Conservation (phyloP, 2,888 invertebrate species). For the Euplexia lucipara region DNA sequence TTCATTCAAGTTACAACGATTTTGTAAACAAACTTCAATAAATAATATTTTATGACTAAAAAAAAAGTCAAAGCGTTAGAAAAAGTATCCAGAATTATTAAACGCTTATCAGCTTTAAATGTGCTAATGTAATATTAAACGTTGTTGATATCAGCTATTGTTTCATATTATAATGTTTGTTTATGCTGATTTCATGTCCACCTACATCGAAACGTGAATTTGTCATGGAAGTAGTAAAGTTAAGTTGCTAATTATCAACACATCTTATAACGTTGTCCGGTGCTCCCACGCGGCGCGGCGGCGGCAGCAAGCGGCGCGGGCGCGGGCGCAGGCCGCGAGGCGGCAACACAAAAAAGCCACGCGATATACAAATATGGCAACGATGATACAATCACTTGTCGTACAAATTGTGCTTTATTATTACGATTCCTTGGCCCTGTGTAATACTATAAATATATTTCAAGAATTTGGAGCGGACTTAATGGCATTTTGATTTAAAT, state of each 20-base stretch:
- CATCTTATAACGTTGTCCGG: constrained; percentile 42
- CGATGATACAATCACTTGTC: constrained; percentile 65
- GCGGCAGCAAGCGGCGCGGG: too few species aligned
- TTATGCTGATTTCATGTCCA: constrained; percentile 14
- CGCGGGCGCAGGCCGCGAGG: constrained; percentile 31
- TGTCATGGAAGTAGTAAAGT: constrained; percentile 50
- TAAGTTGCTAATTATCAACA: constrained; percentile 53
- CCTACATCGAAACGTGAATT: constrained; percentile 39
- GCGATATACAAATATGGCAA: constrained; percentile 54
- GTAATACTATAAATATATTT: constrained; percentile 42
- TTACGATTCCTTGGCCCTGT: constrained; percentile 45
- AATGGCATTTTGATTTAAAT: constrained; percentile 34
- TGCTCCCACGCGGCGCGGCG: constrained; percentile 56
- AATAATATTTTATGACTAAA: constrained; percentile 24
- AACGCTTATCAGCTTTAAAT: not conserved
- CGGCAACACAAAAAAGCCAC: constrained; percentile 55
- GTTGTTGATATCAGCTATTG: constrained; percentile 8
- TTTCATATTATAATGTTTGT: constrained; percentile 22
- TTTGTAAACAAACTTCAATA: constrained; percentile 30
- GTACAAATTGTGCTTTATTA: constrained; percentile 64
- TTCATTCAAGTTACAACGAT: constrained; percentile 21
- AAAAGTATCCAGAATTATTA: constrained; percentile 7
- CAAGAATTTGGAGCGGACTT: constrained; percentile 40
- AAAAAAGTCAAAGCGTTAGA: not conserved
- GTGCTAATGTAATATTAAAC: constrained; percentile 12